Evolutionary conservation across 2,113 vertebrate species (phyloP).

Genomic region (Chaenogobius annularis): DNA sequence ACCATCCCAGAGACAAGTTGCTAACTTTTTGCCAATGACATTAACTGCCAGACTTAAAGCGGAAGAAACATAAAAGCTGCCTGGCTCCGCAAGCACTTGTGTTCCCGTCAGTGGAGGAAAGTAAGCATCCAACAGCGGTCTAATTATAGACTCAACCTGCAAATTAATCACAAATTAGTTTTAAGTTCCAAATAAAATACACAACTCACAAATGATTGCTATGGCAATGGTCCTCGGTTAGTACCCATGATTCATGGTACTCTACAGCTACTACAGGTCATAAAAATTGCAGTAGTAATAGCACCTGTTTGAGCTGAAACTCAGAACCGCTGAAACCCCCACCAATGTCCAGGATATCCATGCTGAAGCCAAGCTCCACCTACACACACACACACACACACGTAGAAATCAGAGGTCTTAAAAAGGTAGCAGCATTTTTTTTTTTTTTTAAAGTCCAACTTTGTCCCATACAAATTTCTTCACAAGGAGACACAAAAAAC

Average conservation of each 20-base stretch:
- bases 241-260: not conserved
- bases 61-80: constrained; percentile 91
- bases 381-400: constrained; percentile 75
- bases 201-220: not conserved
- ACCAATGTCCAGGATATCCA: constrained; percentile 94
- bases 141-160: constrained; percentile 86
- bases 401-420: constrained; percentile 1
- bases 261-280: not conserved
- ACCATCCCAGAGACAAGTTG: constrained; percentile 79
- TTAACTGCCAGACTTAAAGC: constrained; percentile 93
- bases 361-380: constrained; percentile 93
- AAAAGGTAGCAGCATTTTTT: too few species aligned
- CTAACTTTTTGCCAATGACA: constrained; percentile 88
- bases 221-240: not conserved
- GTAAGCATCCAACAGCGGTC: constrained; percentile 87
- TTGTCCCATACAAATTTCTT: too few species aligned
- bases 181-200: not conserved
- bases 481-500: too few species aligned
- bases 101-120: constrained; percentile 90
- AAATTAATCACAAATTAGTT: not conserved
- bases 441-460: too few species aligned
- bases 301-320: constrained; percentile 90
- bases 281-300: not conserved
- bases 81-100: constrained; percentile 90
- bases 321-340: constrained; percentile 92